Percentiles rank a stretch among this genome's conserved stretches.
Conservation (phyloP, 2,888 invertebrate genomes). For the Dynastes tityus region DNA sequence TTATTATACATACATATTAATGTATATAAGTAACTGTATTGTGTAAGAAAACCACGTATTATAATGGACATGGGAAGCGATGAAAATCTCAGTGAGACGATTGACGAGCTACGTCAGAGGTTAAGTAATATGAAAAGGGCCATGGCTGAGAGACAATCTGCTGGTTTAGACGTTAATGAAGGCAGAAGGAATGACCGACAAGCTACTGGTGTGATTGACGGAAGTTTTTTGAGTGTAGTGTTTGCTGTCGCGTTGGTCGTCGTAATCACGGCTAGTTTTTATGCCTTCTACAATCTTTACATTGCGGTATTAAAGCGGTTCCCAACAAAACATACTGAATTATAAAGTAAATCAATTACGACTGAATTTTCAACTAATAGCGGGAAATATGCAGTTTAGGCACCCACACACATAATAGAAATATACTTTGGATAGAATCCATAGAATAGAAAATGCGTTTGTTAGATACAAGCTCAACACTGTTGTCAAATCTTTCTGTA, state of each 20-base stretch:
- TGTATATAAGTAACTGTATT: no score
- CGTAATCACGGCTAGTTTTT: constrained; percentile 86
- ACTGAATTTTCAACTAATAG: constrained; percentile 7
- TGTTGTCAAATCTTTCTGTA: no score
- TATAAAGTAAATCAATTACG: constrained; percentile 68
- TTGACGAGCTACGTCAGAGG: constrained; percentile 85
- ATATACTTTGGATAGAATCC: no score
- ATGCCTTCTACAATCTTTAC: constrained; percentile 89
- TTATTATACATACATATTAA: no score
- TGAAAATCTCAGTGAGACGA: constrained; percentile 75
- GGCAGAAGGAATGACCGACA: constrained; percentile 63
- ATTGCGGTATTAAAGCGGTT: constrained; percentile 88
- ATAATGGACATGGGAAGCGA: background rate
- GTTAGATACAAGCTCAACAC: no score
- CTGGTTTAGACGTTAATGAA: constrained; percentile 70
- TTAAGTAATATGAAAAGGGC: constrained; percentile 86
- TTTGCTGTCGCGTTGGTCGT: constrained; percentile 85
- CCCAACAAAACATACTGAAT: constrained; percentile 84
- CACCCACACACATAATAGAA: no score
- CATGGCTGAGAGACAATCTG: constrained; percentile 82
- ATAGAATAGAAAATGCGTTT: no score
- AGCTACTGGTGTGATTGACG: constrained; percentile 81
- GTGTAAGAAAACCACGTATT: no score
- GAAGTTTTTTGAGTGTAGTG: constrained; percentile 86
- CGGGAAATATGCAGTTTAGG: no score